phyloP scores from a whole-genome alignment of 1,140 invertebrate genomes.

The Drosophila lacteicornis region DNA sequence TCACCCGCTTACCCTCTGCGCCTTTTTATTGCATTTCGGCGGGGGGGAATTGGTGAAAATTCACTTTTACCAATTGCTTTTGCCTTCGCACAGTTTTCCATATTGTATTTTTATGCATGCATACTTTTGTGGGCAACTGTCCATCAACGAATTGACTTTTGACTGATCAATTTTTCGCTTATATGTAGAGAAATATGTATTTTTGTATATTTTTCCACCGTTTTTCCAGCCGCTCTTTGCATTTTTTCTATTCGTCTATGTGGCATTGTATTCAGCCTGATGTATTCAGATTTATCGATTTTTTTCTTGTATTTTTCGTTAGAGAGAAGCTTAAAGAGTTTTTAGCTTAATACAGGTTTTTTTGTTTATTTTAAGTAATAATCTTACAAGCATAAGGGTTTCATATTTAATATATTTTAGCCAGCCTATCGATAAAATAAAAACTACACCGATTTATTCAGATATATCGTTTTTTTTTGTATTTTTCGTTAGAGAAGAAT shows the following conservation, averaged over 20 bases:
- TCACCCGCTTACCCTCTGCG: neutral
- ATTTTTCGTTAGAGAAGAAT: too few species aligned
- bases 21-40: constrained; percentile 34
- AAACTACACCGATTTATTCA: too few species aligned
- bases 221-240: neutral
- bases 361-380: too few species aligned
- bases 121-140: constrained; percentile 27
- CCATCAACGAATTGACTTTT: constrained; percentile 46
- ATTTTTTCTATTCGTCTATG: neutral
- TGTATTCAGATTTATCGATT: neutral
- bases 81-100: constrained; percentile 20
- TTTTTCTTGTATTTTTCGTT: too few species aligned
- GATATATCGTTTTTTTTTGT: too few species aligned
- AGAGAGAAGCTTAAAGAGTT: too few species aligned
- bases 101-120: constrained; percentile 30
- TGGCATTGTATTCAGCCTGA: constrained; percentile 8
- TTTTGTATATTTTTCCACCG: neutral
- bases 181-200: neutral
- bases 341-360: too few species aligned
- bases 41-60: constrained; percentile 39
- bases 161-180: constrained; percentile 32
- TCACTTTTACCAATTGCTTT: constrained; percentile 44
- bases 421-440: too few species aligned
- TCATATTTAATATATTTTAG: too few species aligned
- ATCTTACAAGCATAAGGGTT: too few species aligned